phyloP scores from a whole-genome alignment of 2,797 vertebrate genomes.

The Pangasius sanitwongsei region DNA sequence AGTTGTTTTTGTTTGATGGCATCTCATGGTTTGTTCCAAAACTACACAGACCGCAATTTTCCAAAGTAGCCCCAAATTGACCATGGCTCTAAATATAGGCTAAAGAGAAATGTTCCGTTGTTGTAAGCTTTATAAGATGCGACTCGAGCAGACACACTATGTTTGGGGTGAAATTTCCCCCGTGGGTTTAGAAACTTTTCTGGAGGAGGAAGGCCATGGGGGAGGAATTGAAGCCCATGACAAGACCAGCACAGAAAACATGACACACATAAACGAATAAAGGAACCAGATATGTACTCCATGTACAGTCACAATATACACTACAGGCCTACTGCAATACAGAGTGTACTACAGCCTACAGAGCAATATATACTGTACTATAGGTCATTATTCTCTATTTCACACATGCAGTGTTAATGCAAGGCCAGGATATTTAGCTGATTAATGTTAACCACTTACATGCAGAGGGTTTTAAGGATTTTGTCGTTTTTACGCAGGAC shows the following conservation, averaged over 20 bases:
- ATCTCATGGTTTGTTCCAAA: conserved; percentile 28
- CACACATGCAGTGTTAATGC: background rate
- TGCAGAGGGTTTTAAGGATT: background rate
- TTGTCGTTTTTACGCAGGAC: background rate
- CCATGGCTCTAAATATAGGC: conserved; percentile 58
- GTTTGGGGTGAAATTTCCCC: conserved; percentile 71
- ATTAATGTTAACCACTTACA: background rate
- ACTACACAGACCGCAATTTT: conserved; percentile 42
- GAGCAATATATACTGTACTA: background rate
- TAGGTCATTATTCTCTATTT: background rate
- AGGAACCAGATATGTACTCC: background rate
- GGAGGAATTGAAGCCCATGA: conserved; percentile 70
- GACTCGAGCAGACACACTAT: conserved; percentile 36
- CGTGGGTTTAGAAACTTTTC: conserved; percentile 73
- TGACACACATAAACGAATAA: conserved; percentile 52
- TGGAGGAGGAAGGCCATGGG: conserved; percentile 58
- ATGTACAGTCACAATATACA: background rate
- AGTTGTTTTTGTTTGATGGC: conserved; percentile 4
- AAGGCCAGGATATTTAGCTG: background rate
- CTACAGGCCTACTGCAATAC: background rate
- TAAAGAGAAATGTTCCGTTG: conserved; percentile 42
- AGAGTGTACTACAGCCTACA: background rate
- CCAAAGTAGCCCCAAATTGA: conserved; percentile 43
- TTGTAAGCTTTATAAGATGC: conserved; percentile 58
- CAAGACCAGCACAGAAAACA: conserved; percentile 52